Conservation (phyloP, 2,888 invertebrate species). For the Campoletis raptor region DNA sequence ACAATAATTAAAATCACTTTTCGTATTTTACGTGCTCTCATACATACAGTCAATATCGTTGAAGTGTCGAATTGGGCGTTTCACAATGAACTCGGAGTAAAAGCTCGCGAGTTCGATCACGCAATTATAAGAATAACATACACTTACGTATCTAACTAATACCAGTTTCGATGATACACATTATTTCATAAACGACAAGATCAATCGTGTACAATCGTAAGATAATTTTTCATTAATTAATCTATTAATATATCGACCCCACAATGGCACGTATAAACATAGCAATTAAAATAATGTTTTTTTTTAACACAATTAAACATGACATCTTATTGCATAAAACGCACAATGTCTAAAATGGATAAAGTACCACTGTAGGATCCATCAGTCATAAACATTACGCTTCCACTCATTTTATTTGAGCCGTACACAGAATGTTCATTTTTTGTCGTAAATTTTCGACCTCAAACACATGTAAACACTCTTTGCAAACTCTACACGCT, state of each 20-base stretch:
- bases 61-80: conserved; percentile 27
- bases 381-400: conserved; percentile 30
- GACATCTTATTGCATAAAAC: conserved; percentile 7
- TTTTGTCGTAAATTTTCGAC: conserved; percentile 11
- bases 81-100: conserved; percentile 32
- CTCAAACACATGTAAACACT: conserved; percentile 27
- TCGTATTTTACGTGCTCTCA: conserved; percentile 2
- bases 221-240: conserved; percentile 30
- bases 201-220: conserved; percentile 24
- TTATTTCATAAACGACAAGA: conserved; percentile 36
- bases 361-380: conserved; percentile 25
- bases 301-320: background rate
- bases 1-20: background rate
- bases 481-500: conserved; percentile 22
- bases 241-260: conserved; percentile 32
- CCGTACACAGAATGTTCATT: conserved; percentile 1
- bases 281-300: background rate
- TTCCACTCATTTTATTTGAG: conserved; percentile 29
- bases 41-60: conserved; percentile 9
- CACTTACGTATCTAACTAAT: conserved; percentile 54
- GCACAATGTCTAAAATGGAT: background rate
- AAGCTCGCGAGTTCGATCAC: conserved; percentile 31
- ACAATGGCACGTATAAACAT: conserved; percentile 10
- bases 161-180: conserved; percentile 55
- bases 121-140: conserved; percentile 44